Percentiles rank a stretch among this genome's conserved stretches.
Conservation (phyloP, 2,888 invertebrate genomes). For the Spilosoma lubricipeda region DNA sequence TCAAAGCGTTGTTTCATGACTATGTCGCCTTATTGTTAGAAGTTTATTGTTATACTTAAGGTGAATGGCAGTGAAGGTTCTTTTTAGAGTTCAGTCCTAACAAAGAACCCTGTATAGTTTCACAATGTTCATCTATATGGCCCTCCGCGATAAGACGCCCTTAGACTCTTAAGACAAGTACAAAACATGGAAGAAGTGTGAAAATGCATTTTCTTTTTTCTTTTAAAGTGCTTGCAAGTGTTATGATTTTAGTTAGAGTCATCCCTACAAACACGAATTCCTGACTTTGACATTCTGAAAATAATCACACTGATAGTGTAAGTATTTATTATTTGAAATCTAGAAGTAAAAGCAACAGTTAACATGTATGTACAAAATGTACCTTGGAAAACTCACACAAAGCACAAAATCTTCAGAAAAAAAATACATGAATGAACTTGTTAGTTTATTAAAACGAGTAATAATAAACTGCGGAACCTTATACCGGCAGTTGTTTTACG, state of each 20-base stretch:
- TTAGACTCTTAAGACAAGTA: background rate
- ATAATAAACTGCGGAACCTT: constrained; percentile 21
- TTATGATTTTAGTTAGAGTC: no score
- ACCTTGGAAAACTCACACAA: background rate
- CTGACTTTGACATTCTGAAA: no score
- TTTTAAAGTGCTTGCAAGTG: no score
- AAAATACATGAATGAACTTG: background rate
- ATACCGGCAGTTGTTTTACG: constrained; percentile 23
- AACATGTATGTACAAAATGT: no score
- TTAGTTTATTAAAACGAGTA: background rate
- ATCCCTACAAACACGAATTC: no score
- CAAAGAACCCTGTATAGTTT: background rate
- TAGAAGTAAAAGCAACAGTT: no score
- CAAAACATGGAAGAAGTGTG: no score
- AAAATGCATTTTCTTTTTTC: no score
- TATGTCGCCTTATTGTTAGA: constrained; percentile 19
- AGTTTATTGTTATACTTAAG: constrained; percentile 31
- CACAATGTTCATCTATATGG: background rate
- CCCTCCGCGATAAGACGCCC: background rate
- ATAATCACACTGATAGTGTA: no score
- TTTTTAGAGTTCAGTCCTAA: constrained; percentile 6
- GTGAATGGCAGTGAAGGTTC: constrained; percentile 41
- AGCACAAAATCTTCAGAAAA: background rate
- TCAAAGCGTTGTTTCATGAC: constrained; percentile 37
- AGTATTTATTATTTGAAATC: no score